Conservation (phyloP, 2,888 invertebrate genomes). For the Mimumesa dahlbomi region DNA sequence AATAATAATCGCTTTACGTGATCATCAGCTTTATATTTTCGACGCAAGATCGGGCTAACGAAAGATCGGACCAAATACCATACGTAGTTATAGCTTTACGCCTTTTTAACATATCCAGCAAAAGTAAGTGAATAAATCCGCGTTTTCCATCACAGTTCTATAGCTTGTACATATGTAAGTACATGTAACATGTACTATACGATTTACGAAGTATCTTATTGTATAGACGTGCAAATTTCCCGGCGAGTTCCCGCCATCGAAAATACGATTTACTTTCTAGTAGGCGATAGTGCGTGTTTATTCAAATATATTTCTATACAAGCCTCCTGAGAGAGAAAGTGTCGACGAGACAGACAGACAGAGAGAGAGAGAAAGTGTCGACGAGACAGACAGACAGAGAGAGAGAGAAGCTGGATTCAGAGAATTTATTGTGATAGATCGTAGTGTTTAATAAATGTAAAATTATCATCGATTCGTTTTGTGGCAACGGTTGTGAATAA, state of each 20-base stretch:
- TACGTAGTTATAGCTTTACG: conserved; percentile 70
- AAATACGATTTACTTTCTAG: conserved; percentile 46
- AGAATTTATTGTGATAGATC: conserved; percentile 65
- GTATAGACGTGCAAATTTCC: conserved; percentile 47
- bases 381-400: no score
- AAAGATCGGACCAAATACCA: conserved; percentile 71
- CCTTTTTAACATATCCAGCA: conserved; percentile 73
- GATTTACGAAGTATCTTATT: conserved; percentile 35
- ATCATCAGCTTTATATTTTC: conserved; percentile 54
- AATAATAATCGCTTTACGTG: conserved; percentile 40
- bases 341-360: no score
- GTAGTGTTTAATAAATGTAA: conserved; percentile 61
- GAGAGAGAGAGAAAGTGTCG: conserved; percentile 1
- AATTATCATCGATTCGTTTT: conserved; percentile 51
- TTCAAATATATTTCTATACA: conserved; percentile 73
- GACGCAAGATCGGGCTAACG: conserved; percentile 55
- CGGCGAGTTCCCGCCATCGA: conserved; percentile 11
- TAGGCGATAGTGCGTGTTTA: conserved; percentile 56
- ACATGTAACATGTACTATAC: conserved; percentile 39
- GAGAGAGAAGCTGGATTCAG: conserved; percentile 1
- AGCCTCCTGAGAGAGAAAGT: conserved; percentile 21
- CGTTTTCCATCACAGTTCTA: conserved; percentile 59
- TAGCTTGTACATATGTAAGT: conserved; percentile 61
- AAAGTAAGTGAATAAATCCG: conserved; percentile 32
- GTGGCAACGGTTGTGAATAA: conserved; percentile 63